Conservation (phyloP, 2,113 vertebrate species). For the Coreoperca whiteheadi region DNA sequence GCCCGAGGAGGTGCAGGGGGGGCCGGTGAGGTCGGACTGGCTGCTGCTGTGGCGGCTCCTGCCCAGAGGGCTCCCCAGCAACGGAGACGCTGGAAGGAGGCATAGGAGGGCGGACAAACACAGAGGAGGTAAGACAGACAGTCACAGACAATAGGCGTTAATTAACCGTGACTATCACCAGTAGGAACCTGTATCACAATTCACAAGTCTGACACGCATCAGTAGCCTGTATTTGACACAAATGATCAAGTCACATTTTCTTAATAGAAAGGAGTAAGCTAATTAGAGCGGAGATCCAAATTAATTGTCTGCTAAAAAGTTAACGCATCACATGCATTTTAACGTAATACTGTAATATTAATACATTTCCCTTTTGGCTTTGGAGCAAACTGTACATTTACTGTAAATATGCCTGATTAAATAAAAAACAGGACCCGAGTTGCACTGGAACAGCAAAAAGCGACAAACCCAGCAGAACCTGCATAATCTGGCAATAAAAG, state of each 20-base stretch:
- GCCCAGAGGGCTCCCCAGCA: slow-evolving; percentile 92
- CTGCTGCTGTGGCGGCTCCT: slow-evolving; percentile 96
- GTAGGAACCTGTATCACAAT: background rate
- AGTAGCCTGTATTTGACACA: background rate
- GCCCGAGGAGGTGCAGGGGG: slow-evolving; percentile 93
- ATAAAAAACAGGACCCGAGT: slow-evolving; percentile 5
- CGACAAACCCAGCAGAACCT: background rate
- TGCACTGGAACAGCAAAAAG: background rate
- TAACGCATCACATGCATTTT: slow-evolving; percentile 2
- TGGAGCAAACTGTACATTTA: background rate
- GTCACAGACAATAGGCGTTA: background rate
- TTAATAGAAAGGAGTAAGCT: background rate
- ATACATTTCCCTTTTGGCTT: background rate
- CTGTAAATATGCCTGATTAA: background rate
- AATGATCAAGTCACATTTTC: background rate
- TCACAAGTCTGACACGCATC: background rate
- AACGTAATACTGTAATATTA: background rate
- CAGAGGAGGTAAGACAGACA: background rate
- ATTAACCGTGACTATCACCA: background rate
- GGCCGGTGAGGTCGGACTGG: slow-evolving; percentile 92
- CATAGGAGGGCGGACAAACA: background rate
- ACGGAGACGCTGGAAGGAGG: slow-evolving; percentile 85
- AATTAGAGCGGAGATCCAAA: background rate
- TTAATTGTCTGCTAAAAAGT: background rate
- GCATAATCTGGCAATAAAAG: slow-evolving; percentile 25